Percentiles rank a stretch among this genome's conserved stretches.
These are phyloP conservation scores for Pomacea canaliculata DNA, from an alignment of 2,888 invertebrate genomes.

Conservation along the genomic window DNA sequence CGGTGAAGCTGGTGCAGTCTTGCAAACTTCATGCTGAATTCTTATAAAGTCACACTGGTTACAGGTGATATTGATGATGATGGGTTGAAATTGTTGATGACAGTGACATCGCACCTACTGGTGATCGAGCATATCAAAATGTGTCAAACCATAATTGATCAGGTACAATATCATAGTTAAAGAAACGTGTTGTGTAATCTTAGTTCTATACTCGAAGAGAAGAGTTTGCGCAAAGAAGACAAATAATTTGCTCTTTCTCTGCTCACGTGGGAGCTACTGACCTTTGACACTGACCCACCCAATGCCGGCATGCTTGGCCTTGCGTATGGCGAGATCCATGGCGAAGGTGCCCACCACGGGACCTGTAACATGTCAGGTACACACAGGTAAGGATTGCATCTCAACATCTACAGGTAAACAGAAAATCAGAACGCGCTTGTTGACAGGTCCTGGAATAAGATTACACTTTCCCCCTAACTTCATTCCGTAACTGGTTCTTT, in stretches of 20 bases:
- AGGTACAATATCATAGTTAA: too few species aligned
- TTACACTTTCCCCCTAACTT: neutral
- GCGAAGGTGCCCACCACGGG: constrained; percentile 70
- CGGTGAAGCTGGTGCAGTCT: too few species aligned
- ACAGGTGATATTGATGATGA: too few species aligned
- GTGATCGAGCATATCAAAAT: too few species aligned
- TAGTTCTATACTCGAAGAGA: neutral
- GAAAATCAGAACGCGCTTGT: neutral
- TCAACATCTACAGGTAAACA: neutral
- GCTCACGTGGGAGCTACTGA: constrained; percentile 53
- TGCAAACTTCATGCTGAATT: too few species aligned
- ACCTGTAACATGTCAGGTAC: constrained; percentile 40
- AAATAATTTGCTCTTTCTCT: too few species aligned
- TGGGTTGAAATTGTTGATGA: too few species aligned
- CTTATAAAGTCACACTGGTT: too few species aligned
- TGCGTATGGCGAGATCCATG: constrained; percentile 80
- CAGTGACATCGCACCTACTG: too few species aligned
- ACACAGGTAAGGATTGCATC: neutral
- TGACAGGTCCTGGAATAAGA: neutral
- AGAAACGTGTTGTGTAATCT: neutral
- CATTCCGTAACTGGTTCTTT: neutral
- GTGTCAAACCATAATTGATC: too few species aligned
- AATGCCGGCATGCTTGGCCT: constrained; percentile 83
- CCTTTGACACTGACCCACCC: constrained; percentile 86
- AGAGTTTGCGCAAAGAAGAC: too few species aligned